These are phyloP conservation scores for Hypomecis atomaria DNA, from an alignment of 2,888 invertebrate species.

Conservation along the genomic window DNA sequence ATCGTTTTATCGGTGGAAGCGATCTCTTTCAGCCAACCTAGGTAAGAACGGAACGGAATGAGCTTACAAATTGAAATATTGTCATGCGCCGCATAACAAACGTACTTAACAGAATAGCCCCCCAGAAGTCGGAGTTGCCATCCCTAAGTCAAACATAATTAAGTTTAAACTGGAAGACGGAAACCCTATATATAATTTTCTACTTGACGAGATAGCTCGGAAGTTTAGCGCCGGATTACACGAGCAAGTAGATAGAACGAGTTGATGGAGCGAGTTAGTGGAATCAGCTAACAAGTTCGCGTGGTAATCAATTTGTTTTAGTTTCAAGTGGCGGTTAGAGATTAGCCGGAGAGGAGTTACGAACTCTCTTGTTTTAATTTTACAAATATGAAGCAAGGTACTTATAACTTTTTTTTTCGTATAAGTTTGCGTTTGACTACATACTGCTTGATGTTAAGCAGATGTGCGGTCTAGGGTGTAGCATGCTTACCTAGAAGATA, in stretches of 20 bases:
- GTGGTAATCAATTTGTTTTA: slow-evolving; percentile 22
- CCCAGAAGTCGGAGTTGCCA: slow-evolving; percentile 22
- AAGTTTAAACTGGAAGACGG: slow-evolving; percentile 48
- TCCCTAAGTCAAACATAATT: slow-evolving; percentile 52
- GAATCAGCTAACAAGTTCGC: slow-evolving; percentile 22
- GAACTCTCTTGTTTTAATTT: slow-evolving; percentile 1
- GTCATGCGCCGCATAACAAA: too few species aligned
- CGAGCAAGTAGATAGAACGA: slow-evolving; percentile 4
- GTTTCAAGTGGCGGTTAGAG: slow-evolving; percentile 11
- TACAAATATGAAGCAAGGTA: background rate
- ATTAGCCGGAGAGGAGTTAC: slow-evolving; percentile 7
- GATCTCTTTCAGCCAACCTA: too few species aligned
- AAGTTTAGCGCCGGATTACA: slow-evolving; percentile 33
- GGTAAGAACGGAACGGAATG: too few species aligned
- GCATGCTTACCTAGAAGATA: too few species aligned
- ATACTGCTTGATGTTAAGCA: too few species aligned
- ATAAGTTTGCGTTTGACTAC: too few species aligned
- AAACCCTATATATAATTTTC: slow-evolving; percentile 59
- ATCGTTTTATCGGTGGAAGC: too few species aligned
- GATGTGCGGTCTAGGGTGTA: too few species aligned
- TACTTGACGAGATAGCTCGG: slow-evolving; percentile 47
- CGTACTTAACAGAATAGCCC: background rate
- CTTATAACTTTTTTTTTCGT: too few species aligned
- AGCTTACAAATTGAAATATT: too few species aligned
- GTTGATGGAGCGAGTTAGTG: slow-evolving; percentile 27